Base-by-base conservation (phyloP, 2,113 vertebrate species). In the Connochaetes taurinus region DNA sequence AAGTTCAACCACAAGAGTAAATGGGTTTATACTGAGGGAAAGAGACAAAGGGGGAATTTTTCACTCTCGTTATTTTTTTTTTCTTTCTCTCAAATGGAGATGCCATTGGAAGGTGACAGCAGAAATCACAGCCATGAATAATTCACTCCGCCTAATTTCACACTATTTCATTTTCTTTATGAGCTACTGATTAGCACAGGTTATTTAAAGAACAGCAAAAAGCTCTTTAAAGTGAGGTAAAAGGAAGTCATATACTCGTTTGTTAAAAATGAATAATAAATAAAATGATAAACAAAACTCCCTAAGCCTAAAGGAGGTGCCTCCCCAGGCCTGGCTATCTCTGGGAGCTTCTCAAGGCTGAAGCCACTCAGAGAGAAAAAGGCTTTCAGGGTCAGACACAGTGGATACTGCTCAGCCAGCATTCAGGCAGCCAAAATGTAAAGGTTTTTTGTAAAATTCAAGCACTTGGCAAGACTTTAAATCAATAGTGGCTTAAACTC, bases 151-250 rank as follows among this genome's bases (percentile, higher is more conserved):
- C 83, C 93, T 98, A 96, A 98, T 98, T 98, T 98, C 98, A 97
- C 97, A 98, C 81, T 82, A 94, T 98, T 98, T 98, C 97, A 97
- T 97, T 97, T 98, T 92, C 96, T 97, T 98, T 98, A 96, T 97
- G 97, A 97, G 96, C 96, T 98, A 97, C 96, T 98, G 98, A 98
- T 98, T 98, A 98, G 98, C 98, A 97, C 97, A 96, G 91, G 97
- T 98, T 98, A 98, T 98, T 98, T 98, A 98, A 98, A 95, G 98
- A 98, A 43, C 53, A 97, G 98, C 10, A 98, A 98, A 98, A 97
- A 98, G 97, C 97, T 98, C 67, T 98, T 98, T 98, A 98, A 98
- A 98, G 60, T 89, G 96, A 98, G 98, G 98, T 98, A 98, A 98
- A 94, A 98, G 53, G 87, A 95, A 97, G 55, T 25, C 78, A 89